These are phyloP conservation scores for Caenorhabditis tropicalis DNA, from an alignment of 1,140 invertebrate genomes.

Conservation along the genomic window DNA sequence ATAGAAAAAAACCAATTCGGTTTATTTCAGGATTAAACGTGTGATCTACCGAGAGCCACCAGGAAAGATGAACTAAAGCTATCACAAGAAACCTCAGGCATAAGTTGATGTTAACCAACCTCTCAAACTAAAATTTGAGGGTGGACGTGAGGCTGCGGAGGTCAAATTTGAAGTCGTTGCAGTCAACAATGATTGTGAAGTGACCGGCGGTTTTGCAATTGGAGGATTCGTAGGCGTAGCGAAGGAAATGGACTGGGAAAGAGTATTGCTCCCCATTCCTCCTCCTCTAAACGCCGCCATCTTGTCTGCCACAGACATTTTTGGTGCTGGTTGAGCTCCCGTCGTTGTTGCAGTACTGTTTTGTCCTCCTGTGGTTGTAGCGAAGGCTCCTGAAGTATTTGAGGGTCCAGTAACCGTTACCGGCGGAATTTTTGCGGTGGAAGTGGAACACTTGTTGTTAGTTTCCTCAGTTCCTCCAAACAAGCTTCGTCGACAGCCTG, in stretches of 20 bases:
- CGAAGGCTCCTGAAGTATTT: constrained; percentile 1
- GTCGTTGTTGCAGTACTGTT: background rate
- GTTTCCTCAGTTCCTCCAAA: background rate
- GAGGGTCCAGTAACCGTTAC: background rate
- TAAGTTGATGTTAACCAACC: constrained; percentile 16
- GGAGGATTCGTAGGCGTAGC: background rate
- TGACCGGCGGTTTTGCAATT: background rate
- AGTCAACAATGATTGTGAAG: background rate
- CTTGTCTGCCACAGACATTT: background rate
- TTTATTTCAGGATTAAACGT: background rate
- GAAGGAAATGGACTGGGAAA: background rate
- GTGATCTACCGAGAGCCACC: background rate
- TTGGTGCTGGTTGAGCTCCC: background rate
- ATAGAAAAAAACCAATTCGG: too few species aligned
- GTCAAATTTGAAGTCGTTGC: background rate
- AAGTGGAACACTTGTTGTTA: background rate
- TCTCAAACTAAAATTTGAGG: background rate
- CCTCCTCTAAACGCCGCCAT: background rate
- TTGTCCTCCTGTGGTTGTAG: background rate
- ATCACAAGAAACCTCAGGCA: background rate
- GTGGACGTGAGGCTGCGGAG: background rate
- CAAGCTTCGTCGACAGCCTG: too few species aligned
- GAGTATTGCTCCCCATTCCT: background rate
- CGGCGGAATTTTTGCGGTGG: background rate
- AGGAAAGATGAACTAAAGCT: background rate